These are phyloP conservation scores for Caenorhabditis panamensis DNA, from an alignment of 2,888 invertebrate species.

Conservation along the genomic window DNA sequence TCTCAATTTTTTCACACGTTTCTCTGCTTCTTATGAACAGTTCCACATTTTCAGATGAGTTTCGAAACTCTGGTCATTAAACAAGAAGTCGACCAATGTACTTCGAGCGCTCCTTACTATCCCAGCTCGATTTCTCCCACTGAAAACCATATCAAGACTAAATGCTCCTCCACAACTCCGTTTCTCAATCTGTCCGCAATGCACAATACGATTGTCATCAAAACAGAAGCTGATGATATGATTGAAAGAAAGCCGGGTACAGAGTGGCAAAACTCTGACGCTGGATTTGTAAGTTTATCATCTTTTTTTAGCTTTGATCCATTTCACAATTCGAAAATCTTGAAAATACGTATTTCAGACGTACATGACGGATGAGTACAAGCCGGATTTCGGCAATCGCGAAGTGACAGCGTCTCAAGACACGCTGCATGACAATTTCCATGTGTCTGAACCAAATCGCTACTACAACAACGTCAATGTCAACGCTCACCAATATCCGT, in stretches of 20 bases:
- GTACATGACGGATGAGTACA: constrained; percentile 31
- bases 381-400: constrained; percentile 17
- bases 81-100: neutral
- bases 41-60: constrained; percentile 22
- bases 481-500: constrained; percentile 25
- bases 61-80: neutral
- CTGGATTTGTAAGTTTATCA: constrained; percentile 25
- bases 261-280: constrained; percentile 14
- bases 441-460: constrained; percentile 19
- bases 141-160: neutral
- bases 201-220: neutral
- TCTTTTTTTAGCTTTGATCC: neutral
- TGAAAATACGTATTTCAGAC: constrained; percentile 27
- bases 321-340: constrained; percentile 1
- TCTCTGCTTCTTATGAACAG: neutral
- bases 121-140: neutral
- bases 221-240: neutral
- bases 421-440: neutral
- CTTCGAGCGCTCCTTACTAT: neutral
- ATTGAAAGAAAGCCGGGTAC: neutral
- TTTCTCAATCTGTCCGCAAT: constrained; percentile 7
- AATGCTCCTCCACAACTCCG: constrained; percentile 4
- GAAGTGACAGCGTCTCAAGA: neutral
- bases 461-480: constrained; percentile 39
- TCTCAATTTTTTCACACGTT: neutral